Conservation (phyloP, 1,140 invertebrate genomes). For the Drosophila lowei region DNA sequence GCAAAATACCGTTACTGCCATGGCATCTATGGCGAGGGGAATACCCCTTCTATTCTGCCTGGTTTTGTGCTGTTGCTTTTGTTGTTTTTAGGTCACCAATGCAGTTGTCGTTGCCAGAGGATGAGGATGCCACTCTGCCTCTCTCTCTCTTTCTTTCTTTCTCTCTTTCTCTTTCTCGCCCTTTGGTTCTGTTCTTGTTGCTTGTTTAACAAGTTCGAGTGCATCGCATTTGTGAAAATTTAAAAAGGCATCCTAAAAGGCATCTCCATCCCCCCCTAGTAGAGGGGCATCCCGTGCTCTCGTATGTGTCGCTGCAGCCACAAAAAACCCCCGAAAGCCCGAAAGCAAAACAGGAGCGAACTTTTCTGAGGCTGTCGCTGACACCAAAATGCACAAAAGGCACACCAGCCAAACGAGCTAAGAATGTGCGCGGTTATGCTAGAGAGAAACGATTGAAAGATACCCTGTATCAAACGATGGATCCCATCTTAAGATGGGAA, state of each 20-base stretch:
- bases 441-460: constrained; percentile 2
- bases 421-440: constrained; percentile 2
- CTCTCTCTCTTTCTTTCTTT: background rate
- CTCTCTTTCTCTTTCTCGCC: constrained; percentile 2
- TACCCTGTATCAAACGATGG: constrained; percentile 10
- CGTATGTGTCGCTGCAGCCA: too few relatives aligned
- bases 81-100: constrained; percentile 70
- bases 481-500: too few relatives aligned
- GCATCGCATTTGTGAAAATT: constrained; percentile 75
- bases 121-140: too few relatives aligned
- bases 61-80: constrained; percentile 18
- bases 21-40: background rate
- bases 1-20: constrained; percentile 65
- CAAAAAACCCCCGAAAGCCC: constrained; percentile 8
- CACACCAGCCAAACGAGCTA: constrained; percentile 40
- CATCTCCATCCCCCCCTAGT: too few relatives aligned
- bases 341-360: constrained; percentile 42
- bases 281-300: too few relatives aligned
- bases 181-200: constrained; percentile 36
- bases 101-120: constrained; percentile 43
- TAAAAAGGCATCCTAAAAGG: constrained; percentile 70
- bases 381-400: constrained; percentile 71
- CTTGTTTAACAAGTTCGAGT: constrained; percentile 80
- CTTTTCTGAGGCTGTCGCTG: constrained; percentile 72
- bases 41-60: background rate